phyloP scores from a whole-genome alignment of 1,140 invertebrate genomes.

The Daktulosphaira vitifoliae region DNA sequence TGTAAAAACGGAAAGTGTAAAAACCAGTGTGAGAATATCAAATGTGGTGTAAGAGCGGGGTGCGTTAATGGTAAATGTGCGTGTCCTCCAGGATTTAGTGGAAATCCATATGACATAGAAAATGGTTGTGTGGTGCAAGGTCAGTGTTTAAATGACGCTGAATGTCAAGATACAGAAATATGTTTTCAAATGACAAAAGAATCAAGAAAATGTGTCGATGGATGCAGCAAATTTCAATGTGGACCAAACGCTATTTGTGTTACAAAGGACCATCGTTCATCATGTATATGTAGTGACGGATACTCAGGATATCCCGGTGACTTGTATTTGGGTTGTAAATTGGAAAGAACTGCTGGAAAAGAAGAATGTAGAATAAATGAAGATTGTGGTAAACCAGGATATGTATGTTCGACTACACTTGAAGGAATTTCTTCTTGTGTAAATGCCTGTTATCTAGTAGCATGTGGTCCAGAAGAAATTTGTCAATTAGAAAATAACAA shows the following conservation, averaged over 20 bases:
- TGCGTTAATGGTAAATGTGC: constrained; percentile 81
- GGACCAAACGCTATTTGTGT: constrained; percentile 71
- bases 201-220: constrained; percentile 69
- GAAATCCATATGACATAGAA: constrained; percentile 58
- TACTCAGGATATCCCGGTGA: constrained; percentile 58
- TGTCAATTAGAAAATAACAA: constrained; percentile 58
- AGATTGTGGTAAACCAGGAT: constrained; percentile 58
- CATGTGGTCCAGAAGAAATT: constrained; percentile 70
- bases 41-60: constrained; percentile 85
- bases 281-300: constrained; percentile 56
- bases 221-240: constrained; percentile 70
- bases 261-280: constrained; percentile 48
- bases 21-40: constrained; percentile 60
- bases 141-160: constrained; percentile 66
- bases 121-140: constrained; percentile 60
- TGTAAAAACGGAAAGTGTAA: constrained; percentile 62
- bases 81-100: constrained; percentile 79
- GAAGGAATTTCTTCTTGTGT: constrained; percentile 58
- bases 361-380: constrained; percentile 57
- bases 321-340: constrained; percentile 60
- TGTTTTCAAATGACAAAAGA: constrained; percentile 73
- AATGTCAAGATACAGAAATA: constrained; percentile 71
- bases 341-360: constrained; percentile 70
- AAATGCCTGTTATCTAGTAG: constrained; percentile 65
- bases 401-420: constrained; percentile 49